These are phyloP conservation scores for Metopolophium dirhodum DNA, from an alignment of 1,140 invertebrate species.

Conservation along the genomic window DNA sequence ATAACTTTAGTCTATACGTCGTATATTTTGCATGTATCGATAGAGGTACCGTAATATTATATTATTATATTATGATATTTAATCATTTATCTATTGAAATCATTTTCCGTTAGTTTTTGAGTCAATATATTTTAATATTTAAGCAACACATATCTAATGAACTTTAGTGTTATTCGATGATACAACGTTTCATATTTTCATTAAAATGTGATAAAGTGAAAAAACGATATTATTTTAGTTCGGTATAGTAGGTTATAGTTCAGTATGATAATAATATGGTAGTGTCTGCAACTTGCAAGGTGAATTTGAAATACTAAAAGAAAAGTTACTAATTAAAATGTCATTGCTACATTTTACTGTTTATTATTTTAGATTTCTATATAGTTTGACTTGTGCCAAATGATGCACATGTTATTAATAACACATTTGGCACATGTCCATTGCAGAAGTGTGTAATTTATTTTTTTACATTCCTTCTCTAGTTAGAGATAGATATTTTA, in stretches of 20 bases:
- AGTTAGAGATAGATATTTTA: background rate
- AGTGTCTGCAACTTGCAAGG: no score
- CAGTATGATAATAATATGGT: background rate
- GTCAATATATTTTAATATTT: background rate
- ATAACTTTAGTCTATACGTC: background rate
- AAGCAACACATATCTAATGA: background rate
- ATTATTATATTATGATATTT: no score
- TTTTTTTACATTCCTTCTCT: background rate
- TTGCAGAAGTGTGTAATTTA: slow-evolving; percentile 35
- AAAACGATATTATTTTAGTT: background rate
- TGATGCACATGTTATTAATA: slow-evolving; percentile 38
- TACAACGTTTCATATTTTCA: background rate
- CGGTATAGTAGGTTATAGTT: no score
- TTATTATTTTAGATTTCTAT: slow-evolving; percentile 33
- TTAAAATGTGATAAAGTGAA: background rate
- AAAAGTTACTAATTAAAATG: slow-evolving; percentile 33
- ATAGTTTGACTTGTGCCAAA: slow-evolving; percentile 26
- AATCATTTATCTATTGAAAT: no score
- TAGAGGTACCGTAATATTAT: no score
- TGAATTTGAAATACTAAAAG: background rate
- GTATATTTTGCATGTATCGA: background rate
- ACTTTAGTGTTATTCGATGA: background rate
- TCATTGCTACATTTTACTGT: slow-evolving; percentile 25
- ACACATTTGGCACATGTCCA: slow-evolving; percentile 25
- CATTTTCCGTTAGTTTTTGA: background rate